phyloP scores from a whole-genome alignment of 2,113 vertebrate species.

The Halcyon malimbica region DNA sequence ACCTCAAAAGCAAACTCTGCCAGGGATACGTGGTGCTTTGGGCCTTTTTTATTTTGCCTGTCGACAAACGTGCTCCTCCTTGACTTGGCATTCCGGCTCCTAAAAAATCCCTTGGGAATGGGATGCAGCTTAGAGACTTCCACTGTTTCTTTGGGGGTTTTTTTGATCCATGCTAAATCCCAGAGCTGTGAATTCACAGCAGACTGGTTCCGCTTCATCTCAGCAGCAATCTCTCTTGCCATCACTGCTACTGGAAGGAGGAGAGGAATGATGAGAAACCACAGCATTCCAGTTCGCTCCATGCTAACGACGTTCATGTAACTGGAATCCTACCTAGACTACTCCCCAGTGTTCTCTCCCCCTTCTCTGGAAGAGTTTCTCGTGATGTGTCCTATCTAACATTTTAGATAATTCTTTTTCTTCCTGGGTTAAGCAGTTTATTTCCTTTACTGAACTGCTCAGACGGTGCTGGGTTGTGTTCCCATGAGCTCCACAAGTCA shows the following conservation, averaged over 20 bases:
- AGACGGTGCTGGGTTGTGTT: background rate
- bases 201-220: background rate
- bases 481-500: background rate
- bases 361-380: background rate
- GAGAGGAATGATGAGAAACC: background rate
- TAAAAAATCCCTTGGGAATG: rapidly evolving
- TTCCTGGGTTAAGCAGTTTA: background rate
- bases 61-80: background rate
- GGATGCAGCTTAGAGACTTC: background rate
- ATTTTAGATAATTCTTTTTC: background rate
- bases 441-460: background rate
- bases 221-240: background rate
- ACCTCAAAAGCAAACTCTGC: background rate
- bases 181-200: background rate
- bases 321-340: background rate
- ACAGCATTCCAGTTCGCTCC: background rate
- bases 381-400: background rate
- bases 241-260: background rate
- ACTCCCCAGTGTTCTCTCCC: background rate
- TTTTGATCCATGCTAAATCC: background rate
- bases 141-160: background rate
- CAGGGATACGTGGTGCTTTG: rapidly evolving
- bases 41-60: background rate
- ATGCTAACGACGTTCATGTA: background rate
- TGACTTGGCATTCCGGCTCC: background rate